Evolutionary conservation across 1,140 invertebrate species (phyloP).

Genomic region (Ceratosolen fusciceps): DNA sequence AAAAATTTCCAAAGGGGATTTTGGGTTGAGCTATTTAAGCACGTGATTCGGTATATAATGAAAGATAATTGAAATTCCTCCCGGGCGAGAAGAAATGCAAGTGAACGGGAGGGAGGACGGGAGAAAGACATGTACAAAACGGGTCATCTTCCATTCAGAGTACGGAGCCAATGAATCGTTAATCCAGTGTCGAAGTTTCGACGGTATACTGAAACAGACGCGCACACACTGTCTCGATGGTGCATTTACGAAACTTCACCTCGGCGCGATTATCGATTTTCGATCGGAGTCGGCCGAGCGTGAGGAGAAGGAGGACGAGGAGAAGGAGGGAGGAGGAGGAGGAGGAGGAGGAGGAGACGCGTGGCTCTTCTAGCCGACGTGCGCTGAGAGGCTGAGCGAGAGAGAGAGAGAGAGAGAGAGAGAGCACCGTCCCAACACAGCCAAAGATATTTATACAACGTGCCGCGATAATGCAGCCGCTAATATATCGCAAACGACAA

Average conservation of each 20-base stretch:
- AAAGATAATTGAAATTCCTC: conserved; percentile 7
- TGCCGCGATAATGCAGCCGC: conserved; percentile 38
- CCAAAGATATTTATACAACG: conserved; percentile 1
- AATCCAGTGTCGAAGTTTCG: conserved; percentile 5
- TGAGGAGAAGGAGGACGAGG: no score
- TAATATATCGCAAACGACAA: conserved; percentile 40
- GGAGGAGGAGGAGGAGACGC: conserved; percentile 21
- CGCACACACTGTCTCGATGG: not conserved
- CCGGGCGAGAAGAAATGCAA: not conserved
- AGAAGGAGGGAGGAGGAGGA: no score
- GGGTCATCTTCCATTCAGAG: conserved; percentile 2
- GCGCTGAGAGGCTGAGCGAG: no score
- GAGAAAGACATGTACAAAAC: not conserved
- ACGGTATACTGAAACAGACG: no score
- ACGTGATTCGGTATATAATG: not conserved
- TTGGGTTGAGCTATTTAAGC: not conserved
- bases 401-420: no score
- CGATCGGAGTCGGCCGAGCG: conserved; percentile 25
- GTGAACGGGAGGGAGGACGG: not conserved
- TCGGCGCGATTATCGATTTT: conserved; percentile 33
- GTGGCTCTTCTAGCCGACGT: not conserved
- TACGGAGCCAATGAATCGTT: conserved; percentile 4
- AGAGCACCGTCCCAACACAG: no score
- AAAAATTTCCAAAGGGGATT: no score
- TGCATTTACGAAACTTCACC: not conserved